Evolutionary conservation across 2,113 vertebrate genomes (phyloP).

Genomic region (Pyxicephalus adspersus): DNA sequence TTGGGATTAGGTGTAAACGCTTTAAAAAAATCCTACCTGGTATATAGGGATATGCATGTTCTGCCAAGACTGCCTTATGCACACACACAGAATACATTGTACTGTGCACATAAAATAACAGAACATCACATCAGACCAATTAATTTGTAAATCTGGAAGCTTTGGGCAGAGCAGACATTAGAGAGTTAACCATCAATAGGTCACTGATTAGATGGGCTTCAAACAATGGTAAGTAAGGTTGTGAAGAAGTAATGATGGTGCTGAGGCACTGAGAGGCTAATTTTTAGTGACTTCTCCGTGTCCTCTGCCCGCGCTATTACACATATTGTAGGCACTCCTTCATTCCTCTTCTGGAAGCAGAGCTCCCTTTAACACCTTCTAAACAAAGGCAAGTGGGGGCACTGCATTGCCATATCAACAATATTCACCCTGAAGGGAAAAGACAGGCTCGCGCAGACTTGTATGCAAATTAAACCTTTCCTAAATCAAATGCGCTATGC

Average conservation of each 20-base stretch:
- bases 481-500: constrained; percentile 15
- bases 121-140: not conserved
- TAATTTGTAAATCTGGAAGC: not conserved
- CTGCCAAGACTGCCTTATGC: not conserved
- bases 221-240: not conserved
- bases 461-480: constrained; percentile 28
- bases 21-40: not conserved
- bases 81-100: not conserved
- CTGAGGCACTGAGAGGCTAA: not conserved
- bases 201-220: not conserved
- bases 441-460: constrained; percentile 16
- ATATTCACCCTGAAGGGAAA: constrained; percentile 70
- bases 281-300: not conserved
- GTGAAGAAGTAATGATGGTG: not conserved
- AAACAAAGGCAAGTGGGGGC: constrained; percentile 82
- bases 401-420: constrained; percentile 76
- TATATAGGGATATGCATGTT: not conserved
- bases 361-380: constrained; percentile 78
- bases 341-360: constrained; percentile 68
- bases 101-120: not conserved
- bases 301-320: constrained; percentile 1
- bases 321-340: constrained; percentile 24
- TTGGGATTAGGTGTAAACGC: not conserved
- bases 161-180: not conserved
- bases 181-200: not conserved